phyloP scores from a whole-genome alignment of 92 coral and sea anemone species.

The Micromussa lordhowensis region DNA sequence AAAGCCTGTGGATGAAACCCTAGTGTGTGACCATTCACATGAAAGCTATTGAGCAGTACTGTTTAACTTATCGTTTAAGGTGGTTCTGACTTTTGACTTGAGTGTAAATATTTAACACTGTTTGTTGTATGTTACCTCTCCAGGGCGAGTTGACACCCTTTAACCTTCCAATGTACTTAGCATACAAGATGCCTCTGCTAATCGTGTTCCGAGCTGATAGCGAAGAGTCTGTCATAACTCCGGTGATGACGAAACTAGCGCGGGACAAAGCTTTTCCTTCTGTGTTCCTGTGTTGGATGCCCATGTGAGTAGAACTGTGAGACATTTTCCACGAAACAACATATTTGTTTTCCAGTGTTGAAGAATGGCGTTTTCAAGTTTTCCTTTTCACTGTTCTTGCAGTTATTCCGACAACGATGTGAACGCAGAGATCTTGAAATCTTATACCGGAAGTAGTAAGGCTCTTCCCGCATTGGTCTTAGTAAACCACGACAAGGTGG shows the following conservation, averaged over 20 bases:
- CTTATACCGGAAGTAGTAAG: conserved; percentile 71
- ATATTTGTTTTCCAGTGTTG: too few relatives aligned
- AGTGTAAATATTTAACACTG: not conserved
- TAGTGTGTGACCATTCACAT: not conserved
- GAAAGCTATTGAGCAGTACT: not conserved
- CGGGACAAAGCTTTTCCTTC: conserved; percentile 45
- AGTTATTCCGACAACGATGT: conserved; percentile 72
- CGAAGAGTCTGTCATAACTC: conserved; percentile 62
- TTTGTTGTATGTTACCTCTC: not conserved
- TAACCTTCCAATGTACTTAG: conserved; percentile 86
- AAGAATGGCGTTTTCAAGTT: not conserved
- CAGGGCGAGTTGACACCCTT: conserved; percentile 96
- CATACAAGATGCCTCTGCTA: conserved; percentile 77
- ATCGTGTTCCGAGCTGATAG: conserved; percentile 80
- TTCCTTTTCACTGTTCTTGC: not conserved
- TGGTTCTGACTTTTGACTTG: not conserved
- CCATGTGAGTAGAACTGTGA: conserved; percentile 62
- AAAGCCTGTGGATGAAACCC: not conserved
- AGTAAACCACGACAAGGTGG: conserved; percentile 75
- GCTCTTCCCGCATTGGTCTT: conserved; percentile 71
- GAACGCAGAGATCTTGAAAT: conserved; percentile 74
- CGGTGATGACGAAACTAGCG: conserved; percentile 69
- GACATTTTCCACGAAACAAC: not conserved
- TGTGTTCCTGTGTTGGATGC: conserved; percentile 78
- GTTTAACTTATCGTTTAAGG: not conserved